Percentiles rank a stretch among this genome's conserved stretches.
These are phyloP conservation scores for Drosophila nr. perissopoda DNA, from an alignment of 2,888 invertebrate species.

Conservation along the genomic window DNA sequence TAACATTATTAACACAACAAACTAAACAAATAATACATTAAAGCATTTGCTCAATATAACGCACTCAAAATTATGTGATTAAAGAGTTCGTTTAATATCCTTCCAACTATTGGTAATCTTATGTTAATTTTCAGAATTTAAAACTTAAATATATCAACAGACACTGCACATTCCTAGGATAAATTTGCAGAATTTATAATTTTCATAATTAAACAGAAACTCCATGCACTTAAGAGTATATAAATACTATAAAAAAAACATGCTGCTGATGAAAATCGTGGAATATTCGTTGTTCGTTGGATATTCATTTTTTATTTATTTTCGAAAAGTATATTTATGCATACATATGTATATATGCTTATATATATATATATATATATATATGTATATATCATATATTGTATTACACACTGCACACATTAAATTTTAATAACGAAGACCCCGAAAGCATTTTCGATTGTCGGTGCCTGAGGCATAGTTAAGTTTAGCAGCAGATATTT, in stretches of 20 bases:
- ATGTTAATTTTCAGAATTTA: background rate
- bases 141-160: background rate
- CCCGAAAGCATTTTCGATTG: background rate
- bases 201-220: background rate
- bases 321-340: background rate
- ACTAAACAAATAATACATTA: background rate
- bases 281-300: background rate
- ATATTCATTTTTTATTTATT: background rate
- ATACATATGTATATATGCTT: background rate
- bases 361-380: background rate
- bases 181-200: background rate
- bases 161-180: background rate
- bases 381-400: background rate
- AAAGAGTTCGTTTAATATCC: background rate
- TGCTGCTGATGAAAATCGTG: background rate
- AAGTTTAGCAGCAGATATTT: conserved; percentile 13
- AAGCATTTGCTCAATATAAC: background rate
- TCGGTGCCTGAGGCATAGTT: too few species aligned
- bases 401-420: background rate
- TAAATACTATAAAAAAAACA: background rate
- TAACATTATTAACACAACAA: too few species aligned
- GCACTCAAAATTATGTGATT: background rate
- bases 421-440: background rate
- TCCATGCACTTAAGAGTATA: background rate
- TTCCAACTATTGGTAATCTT: background rate